A percentile compares a stretch with the other conserved stretches of the same genome.
Evolutionary conservation across 2,113 vertebrate genomes (phyloP).

Genomic region (Rynchops niger): DNA sequence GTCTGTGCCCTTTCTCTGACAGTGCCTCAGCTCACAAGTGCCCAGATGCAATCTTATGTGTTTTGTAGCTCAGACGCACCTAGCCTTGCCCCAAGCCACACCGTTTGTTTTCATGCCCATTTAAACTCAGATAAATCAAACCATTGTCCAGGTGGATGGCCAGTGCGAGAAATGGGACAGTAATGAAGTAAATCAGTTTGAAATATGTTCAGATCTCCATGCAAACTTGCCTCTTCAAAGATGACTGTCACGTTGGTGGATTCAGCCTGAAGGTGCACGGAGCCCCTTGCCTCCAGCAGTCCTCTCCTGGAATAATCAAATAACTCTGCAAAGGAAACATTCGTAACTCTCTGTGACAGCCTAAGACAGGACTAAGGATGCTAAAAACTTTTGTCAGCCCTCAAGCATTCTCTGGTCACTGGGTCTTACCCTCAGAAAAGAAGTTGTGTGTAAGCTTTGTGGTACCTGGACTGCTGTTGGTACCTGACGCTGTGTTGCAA

Average conservation of each 20-base stretch:
- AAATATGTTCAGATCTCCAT: background rate
- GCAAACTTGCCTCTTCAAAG: background rate
- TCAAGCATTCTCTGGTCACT: constrained; percentile 9
- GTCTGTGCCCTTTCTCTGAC: background rate
- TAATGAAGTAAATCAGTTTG: constrained; percentile 7
- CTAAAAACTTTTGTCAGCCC: constrained; percentile 51
- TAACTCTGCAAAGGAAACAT: background rate
- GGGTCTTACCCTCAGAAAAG: background rate
- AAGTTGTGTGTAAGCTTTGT: background rate
- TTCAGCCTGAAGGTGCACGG: background rate
- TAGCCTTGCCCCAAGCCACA: background rate
- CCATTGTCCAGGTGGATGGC: background rate
- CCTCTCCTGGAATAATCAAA: constrained; percentile 37
- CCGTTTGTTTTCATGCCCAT: background rate
- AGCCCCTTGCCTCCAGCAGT: background rate
- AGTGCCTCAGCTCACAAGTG: background rate
- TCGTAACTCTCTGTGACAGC: constrained; percentile 38
- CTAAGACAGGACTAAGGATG: background rate
- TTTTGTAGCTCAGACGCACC: background rate
- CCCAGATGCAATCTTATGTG: background rate
- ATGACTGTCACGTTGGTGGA: constrained; percentile 14
- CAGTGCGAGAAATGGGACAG: background rate
- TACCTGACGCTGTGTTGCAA: background rate
- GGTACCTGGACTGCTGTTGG: background rate
- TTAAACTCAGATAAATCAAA: constrained; percentile 23